These are phyloP conservation scores for Sminthurinus signatus DNA, from an alignment of 1,140 invertebrate species.

Conservation along the genomic window DNA sequence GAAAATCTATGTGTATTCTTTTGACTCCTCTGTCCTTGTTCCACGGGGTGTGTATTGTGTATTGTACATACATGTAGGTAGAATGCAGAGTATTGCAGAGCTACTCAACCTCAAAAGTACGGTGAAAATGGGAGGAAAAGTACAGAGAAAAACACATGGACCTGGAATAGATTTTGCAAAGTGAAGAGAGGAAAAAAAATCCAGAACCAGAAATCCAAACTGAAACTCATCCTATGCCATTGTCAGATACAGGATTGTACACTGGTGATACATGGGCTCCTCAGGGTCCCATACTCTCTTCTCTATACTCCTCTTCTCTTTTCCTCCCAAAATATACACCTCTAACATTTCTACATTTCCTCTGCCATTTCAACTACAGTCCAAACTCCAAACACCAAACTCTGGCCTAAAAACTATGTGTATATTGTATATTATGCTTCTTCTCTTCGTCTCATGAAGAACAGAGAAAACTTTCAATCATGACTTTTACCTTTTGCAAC, in stretches of 20 bases:
- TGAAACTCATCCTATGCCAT: conserved; percentile 14
- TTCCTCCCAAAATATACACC: conserved; percentile 12
- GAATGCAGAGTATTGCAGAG: no score
- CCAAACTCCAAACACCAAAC: background rate
- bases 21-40: conserved; percentile 12
- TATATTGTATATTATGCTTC: background rate
- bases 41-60: no score
- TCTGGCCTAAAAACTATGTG: background rate
- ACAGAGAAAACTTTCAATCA: conserved; percentile 19
- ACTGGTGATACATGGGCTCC: conserved; percentile 35
- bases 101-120: no score
- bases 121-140: no score
- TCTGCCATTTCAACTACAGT: background rate
- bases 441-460: background rate
- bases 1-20: conserved; percentile 28
- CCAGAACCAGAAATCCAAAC: no score
- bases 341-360: conserved; percentile 8
- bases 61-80: no score
- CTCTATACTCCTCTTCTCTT: background rate
- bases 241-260: conserved; percentile 36
- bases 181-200: conserved; percentile 16
- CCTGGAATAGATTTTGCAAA: conserved; percentile 22
- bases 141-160: background rate
- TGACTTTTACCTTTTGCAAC: no score
- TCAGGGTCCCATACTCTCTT: conserved; percentile 27